Base-by-base conservation (phyloP, 2,113 vertebrate species). In the Aspiorhynchus laticeps region DNA sequence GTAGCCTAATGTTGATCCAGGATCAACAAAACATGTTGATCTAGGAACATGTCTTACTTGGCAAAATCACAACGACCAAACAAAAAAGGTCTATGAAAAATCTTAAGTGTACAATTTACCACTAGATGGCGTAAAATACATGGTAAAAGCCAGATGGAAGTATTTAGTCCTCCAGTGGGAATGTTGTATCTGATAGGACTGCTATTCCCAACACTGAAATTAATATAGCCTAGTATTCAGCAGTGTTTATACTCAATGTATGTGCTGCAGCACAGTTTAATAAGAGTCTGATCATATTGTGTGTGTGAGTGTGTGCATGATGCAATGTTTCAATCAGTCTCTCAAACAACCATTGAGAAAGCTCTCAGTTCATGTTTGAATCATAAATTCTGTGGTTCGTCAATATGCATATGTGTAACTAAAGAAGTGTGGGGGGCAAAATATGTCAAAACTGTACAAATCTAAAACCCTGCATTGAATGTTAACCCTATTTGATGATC, bases 121-220 rank as follows among this genome's bases (percentile, higher is more conserved):
- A 61, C 78, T 61, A 80, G 78, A 80, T 38, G 53, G 78, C 53
- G 53, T 8, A 24, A 80, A 38, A 80, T n/a, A 24, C 77, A 56
- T n/a, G 17, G 0, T 15, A 80, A 26, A n/a, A 36, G 8, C 28
- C 28, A 51, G 26, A 24, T 21, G 19, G 1, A 24, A 36, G 48
- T 33, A 36, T 26, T 11, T 15, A 5, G 77, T 36, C 28, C 2
- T 36, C 48, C 9, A 56, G 11, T 36, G 17, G 9, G 51, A 36
- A 79, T n/a, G 8, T 38, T 73, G 69, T 38, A 12, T 1, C 69
- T 41, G 19, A 38, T 8, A 73, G 0, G 4, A 73, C 33, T 36
- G 67, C 10, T 41, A 24, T 74, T n/a, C 36, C 73, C 73, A 26
- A 26, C 21, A 43, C 11, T 46, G 21, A 43, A 14, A n/a, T 43